phyloP scores from a whole-genome alignment of 2,888 invertebrate species.

The Ochlodes sylvanus region DNA sequence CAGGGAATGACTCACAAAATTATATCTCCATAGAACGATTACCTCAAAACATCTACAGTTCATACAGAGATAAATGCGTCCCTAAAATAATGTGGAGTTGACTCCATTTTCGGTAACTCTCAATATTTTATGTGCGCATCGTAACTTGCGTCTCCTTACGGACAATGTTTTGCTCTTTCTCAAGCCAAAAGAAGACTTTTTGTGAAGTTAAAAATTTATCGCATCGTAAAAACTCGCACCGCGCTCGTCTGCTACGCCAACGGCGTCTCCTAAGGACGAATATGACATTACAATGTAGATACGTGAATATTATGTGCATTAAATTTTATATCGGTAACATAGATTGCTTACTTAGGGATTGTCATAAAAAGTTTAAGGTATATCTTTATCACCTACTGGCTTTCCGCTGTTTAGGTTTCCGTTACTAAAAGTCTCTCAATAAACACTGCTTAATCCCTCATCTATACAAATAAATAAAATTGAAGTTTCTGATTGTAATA shows the following conservation, averaged over 20 bases:
- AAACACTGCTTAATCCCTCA: too few relatives aligned
- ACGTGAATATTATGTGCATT: slow-evolving; percentile 50
- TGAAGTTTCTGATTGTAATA: too few relatives aligned
- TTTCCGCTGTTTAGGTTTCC: not conserved
- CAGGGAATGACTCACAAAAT: not conserved
- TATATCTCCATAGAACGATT: too few relatives aligned
- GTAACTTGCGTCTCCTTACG: slow-evolving; percentile 42
- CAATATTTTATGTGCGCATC: slow-evolving; percentile 16
- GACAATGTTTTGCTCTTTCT: slow-evolving; percentile 58
- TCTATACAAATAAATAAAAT: too few relatives aligned
- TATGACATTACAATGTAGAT: slow-evolving; percentile 67
- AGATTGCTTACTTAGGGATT: slow-evolving; percentile 45
- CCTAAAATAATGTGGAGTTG: slow-evolving; percentile 14
- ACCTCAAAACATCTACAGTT: not conserved
- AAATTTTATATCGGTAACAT: slow-evolving; percentile 46
- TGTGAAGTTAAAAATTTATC: slow-evolving; percentile 79
- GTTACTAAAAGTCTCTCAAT: not conserved
- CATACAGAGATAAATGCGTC: not conserved
- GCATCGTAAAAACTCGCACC: slow-evolving; percentile 73
- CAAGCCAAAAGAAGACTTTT: slow-evolving; percentile 65
- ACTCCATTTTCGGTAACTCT: slow-evolving; percentile 15
- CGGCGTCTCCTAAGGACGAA: slow-evolving; percentile 60
- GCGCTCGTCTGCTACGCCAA: slow-evolving; percentile 62
- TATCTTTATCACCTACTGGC: not conserved
- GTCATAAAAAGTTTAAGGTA: slow-evolving; percentile 23